Base-by-base conservation (phyloP, 2,888 invertebrate genomes). In the Palloptera scutellata region DNA sequence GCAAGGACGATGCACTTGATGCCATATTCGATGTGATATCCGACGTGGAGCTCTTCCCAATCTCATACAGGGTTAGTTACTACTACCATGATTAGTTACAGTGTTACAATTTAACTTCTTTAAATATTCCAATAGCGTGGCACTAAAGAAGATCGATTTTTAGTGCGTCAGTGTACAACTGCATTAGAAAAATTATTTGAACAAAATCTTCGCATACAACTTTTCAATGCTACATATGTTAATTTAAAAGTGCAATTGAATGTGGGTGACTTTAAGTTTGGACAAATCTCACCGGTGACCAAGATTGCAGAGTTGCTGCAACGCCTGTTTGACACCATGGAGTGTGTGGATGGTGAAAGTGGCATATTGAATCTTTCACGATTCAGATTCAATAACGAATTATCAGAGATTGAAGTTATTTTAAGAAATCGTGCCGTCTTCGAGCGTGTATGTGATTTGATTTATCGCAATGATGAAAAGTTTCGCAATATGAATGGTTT, bases 171-270 rank as follows among this genome's bases (percentile, higher is more conserved):
- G 60, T 84, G 84, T 52, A 76, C 76, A 43, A 54, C 69, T 0
- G 83, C 83, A 0, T 19, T 83, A 53, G 81, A 83, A 48, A 82
- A 78, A 48, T 69, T 84, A 0, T 84, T 83, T 48, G 70, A 71
- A 1, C 75, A 74, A 20, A 76, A 76, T 13, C 75, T 83, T 1
- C 71, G 69, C 10, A 68, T 83, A 1, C 67, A 74, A 11, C 66
- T 81, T 42, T 65, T 73, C 0, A 76, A 75, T 10, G 79, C 78
- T 3, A 66, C 64, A 1, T 67, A 68, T 20, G n/a, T 82, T 0
- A 53, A 72, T 0, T 57, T 83, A 3, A 73, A 76, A 19, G 75
- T 80, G 0, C 73, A 77, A 59, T 67, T 84, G 1, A 80, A 82
- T 67, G 81, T 80, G 10, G 82, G 74, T 1, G 71, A 71, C n/a